Percentiles rank a stretch among this genome's conserved stretches.
phyloP scores from a whole-genome alignment of 2,797 vertebrate species.

The Fistularia tabacaria region DNA sequence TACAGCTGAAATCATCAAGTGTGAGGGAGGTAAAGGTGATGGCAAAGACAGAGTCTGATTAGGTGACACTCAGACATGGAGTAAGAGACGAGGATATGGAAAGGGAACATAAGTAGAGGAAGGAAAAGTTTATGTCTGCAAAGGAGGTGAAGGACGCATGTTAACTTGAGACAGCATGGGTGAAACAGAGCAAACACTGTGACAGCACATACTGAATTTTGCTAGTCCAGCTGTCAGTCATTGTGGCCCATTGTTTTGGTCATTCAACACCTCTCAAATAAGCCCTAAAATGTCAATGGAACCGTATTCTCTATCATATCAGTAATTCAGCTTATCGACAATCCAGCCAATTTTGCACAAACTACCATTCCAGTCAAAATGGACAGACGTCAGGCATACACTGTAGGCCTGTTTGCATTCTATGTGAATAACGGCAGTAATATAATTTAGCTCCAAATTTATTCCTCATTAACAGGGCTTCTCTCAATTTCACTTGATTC shows the following conservation, averaged over 20 bases:
- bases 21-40: conserved; percentile 34
- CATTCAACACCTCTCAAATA: conserved; percentile 56
- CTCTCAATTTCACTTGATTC: conserved; percentile 45
- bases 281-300: conserved; percentile 51
- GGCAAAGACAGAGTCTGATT: conserved; percentile 14
- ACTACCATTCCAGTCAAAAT: conserved; percentile 58
- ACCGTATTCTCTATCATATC: conserved; percentile 61
- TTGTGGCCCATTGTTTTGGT: conserved; percentile 31
- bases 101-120: conserved; percentile 16
- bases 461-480: conserved; percentile 40
- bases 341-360: conserved; percentile 62
- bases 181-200: conserved; percentile 39
- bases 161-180: conserved; percentile 27
- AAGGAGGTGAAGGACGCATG: conserved; percentile 32
- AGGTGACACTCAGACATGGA: conserved; percentile 16
- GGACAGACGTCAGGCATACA: conserved; percentile 60
- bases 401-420: conserved; percentile 17
- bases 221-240: conserved; percentile 58
- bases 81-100: not conserved
- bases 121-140: conserved; percentile 17
- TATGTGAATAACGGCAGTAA: conserved; percentile 23
- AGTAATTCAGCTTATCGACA: conserved; percentile 69
- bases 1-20: conserved; percentile 51
- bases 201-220: conserved; percentile 52
- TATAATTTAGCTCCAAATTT: conserved; percentile 51